Evolutionary conservation across 2,113 vertebrate species (phyloP).

Genomic region (Danio rerio): DNA sequence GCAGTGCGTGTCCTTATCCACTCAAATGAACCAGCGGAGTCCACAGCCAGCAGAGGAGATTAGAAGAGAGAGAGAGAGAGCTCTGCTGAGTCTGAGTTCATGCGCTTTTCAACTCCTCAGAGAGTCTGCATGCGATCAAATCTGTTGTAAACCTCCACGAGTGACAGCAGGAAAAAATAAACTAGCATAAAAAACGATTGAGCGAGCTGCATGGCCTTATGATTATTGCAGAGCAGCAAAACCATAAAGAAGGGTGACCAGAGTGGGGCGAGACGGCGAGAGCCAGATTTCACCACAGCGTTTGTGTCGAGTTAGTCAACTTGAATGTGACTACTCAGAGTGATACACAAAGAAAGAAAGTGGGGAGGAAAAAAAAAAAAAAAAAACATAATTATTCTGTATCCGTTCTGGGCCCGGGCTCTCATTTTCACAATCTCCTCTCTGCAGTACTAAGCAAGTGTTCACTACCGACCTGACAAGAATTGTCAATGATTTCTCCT

Average conservation of each 20-base stretch:
- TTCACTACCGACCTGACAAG: conserved; percentile 73
- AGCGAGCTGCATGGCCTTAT: not conserved
- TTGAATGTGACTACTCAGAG: not conserved
- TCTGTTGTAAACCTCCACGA: conserved; percentile 3
- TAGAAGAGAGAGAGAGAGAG: conserved; percentile 26
- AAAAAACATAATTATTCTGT: conserved; percentile 72
- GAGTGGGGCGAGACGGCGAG: not conserved
- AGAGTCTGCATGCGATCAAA: conserved; percentile 35
- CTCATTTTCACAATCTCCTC: conserved; percentile 75
- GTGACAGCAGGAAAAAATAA: not conserved
- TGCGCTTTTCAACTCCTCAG: conserved; percentile 30
- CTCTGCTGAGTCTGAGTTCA: conserved; percentile 35
- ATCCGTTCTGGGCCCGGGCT: conserved; percentile 65
- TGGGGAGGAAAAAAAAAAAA: conserved; percentile 39
- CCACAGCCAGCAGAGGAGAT: conserved; percentile 32
- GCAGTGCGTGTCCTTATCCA: conserved; percentile 48
- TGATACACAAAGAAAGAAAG: conserved; percentile 32
- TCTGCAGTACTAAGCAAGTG: conserved; percentile 72
- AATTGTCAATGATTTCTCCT: conserved; percentile 78
- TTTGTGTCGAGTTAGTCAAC: conserved; percentile 15
- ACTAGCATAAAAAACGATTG: not conserved
- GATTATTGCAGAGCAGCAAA: not conserved
- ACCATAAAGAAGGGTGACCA: not conserved
- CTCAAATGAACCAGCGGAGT: conserved; percentile 44
- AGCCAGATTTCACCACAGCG: not conserved